Evolutionary conservation across 2,888 invertebrate species (phyloP).

Genomic region (Tetramorium bicarinatum): DNA sequence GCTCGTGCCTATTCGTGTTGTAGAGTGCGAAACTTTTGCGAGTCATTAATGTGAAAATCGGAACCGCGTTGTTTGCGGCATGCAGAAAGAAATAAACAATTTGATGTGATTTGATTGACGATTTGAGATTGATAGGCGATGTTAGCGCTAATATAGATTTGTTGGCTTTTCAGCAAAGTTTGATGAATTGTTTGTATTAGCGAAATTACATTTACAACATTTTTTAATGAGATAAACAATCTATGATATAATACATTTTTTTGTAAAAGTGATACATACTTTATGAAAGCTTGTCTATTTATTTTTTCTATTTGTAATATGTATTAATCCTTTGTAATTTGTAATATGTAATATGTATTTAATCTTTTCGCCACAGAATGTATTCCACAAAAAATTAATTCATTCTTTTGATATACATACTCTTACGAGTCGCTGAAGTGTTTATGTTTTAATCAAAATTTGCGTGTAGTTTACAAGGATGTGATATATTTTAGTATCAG

Average conservation of each 20-base stretch:
- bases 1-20: constrained; percentile 20
- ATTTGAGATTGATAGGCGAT: constrained; percentile 27
- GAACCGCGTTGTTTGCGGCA: background rate
- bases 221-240: background rate
- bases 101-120: too few relatives aligned
- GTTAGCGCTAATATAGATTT: background rate
- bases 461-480: too few relatives aligned
- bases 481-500: too few relatives aligned
- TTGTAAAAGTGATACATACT: background rate
- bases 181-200: background rate
- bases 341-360: background rate
- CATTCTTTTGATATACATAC: too few relatives aligned
- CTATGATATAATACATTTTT: background rate
- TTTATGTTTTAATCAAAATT: too few relatives aligned
- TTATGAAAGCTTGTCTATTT: background rate
- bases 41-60: constrained; percentile 1
- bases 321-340: too few relatives aligned
- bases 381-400: too few relatives aligned
- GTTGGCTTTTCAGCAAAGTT: background rate
- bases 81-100: constrained; percentile 23
- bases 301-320: background rate
- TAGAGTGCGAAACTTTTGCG: constrained; percentile 41
- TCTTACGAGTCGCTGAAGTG: too few relatives aligned
- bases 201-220: background rate
- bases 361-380: too few relatives aligned